Evolutionary conservation across 2,888 invertebrate species (phyloP).

Genomic region (Brenthis ino): DNA sequence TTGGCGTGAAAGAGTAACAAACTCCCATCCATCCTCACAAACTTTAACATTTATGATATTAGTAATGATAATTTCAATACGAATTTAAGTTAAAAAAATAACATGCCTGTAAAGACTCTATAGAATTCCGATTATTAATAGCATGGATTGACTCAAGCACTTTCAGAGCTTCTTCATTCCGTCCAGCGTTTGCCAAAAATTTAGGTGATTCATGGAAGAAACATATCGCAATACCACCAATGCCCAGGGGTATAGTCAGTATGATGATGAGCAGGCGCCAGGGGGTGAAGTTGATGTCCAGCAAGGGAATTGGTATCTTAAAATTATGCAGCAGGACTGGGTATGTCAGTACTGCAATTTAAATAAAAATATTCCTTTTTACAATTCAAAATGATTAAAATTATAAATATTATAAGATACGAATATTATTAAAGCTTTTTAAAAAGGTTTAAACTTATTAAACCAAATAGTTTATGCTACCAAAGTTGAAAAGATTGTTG

Average conservation of each 20-base stretch:
- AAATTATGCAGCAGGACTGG: constrained; percentile 83
- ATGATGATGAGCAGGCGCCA: constrained; percentile 88
- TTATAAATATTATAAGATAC: neutral
- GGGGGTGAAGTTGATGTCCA: constrained; percentile 84
- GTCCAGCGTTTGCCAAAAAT: constrained; percentile 85
- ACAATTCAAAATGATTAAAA: neutral
- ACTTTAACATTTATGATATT: no score
- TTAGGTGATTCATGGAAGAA: constrained; percentile 90
- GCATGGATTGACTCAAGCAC: constrained; percentile 66
- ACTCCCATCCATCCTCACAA: no score
- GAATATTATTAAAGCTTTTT: no score
- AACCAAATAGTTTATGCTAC: no score
- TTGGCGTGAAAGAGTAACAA: no score
- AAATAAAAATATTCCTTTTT: constrained; percentile 3
- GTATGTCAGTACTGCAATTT: constrained; percentile 84
- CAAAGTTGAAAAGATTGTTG: no score
- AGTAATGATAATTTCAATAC: no score
- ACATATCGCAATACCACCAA: constrained; percentile 82
- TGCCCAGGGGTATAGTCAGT: constrained; percentile 63
- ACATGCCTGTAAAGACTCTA: constrained; percentile 58
- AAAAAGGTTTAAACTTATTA: no score
- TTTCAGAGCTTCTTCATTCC: constrained; percentile 82
- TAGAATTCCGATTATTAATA: constrained; percentile 55
- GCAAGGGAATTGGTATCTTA: constrained; percentile 59
- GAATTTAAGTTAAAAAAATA: neutral